Conservation (phyloP, 2,888 invertebrate genomes). For the Eristalis intricaria region DNA sequence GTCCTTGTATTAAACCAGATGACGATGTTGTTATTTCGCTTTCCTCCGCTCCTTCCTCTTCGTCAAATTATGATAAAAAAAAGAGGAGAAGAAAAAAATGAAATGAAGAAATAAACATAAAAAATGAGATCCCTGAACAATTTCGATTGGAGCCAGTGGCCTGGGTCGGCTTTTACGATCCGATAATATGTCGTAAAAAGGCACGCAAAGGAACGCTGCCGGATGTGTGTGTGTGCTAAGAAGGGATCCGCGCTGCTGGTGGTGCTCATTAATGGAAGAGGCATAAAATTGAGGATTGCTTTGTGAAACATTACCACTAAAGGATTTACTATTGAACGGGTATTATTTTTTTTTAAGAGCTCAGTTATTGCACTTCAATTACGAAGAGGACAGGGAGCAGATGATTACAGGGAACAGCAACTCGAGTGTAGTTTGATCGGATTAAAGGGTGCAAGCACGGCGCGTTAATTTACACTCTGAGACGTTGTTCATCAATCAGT, state of each 20-base stretch:
- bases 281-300: slow-evolving; percentile 22
- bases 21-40: slow-evolving; percentile 48
- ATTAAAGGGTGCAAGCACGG: neutral
- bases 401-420: neutral
- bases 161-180: slow-evolving; percentile 44
- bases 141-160: slow-evolving; percentile 34
- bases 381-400: neutral
- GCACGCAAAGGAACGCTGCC: neutral
- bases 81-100: slow-evolving; percentile 16
- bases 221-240: neutral
- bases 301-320: slow-evolving; percentile 1
- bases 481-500: neutral
- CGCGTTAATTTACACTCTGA: too few species aligned
- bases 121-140: slow-evolving; percentile 28
- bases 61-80: slow-evolving; percentile 44
- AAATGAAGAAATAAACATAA: slow-evolving; percentile 62
- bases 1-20: slow-evolving; percentile 55
- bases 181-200: slow-evolving; percentile 54
- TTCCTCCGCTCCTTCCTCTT: slow-evolving; percentile 4
- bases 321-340: slow-evolving; percentile 13
- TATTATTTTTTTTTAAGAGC: slow-evolving; percentile 18
- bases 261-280: slow-evolving; percentile 4
- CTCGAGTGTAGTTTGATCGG: neutral
- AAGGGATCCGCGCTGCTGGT: neutral
- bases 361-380: slow-evolving; percentile 8